These are phyloP conservation scores for Circaetus gallicus DNA, from an alignment of 2,113 vertebrate species.

Conservation along the genomic window DNA sequence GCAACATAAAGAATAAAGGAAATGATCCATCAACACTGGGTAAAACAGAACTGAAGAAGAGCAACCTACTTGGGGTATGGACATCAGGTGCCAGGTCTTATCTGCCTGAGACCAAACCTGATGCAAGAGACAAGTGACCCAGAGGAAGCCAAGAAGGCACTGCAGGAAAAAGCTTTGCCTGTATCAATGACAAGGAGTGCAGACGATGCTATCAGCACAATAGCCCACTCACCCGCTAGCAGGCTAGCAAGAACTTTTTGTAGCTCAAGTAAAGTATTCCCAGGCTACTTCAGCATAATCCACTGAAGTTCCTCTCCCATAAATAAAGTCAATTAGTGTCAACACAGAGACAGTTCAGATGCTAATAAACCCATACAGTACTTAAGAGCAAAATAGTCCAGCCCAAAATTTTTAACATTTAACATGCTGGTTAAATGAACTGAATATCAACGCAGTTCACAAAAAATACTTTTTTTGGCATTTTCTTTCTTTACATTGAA, in stretches of 20 bases:
- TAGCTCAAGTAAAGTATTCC: not conserved
- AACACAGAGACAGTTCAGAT: not conserved
- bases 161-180: not conserved
- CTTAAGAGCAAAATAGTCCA: not conserved
- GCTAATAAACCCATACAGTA: not conserved
- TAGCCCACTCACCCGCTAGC: not conserved
- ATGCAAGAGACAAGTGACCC: not conserved
- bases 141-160: not conserved
- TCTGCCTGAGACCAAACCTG: accelerated
- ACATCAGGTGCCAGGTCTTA: not conserved
- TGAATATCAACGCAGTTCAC: not conserved
- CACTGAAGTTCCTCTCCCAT: not conserved
- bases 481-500: not conserved
- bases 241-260: not conserved
- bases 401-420: not conserved
- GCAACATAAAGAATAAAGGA: not conserved
- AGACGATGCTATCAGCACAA: not conserved
- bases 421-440: not conserved
- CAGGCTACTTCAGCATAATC: not conserved
- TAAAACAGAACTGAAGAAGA: not conserved
- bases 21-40: not conserved
- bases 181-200: not conserved
- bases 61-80: not conserved
- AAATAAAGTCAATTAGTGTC: not conserved
- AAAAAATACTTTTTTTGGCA: not conserved